These are phyloP conservation scores for Riptortus pedestris DNA, from an alignment of 1,140 invertebrate species.

Conservation along the genomic window DNA sequence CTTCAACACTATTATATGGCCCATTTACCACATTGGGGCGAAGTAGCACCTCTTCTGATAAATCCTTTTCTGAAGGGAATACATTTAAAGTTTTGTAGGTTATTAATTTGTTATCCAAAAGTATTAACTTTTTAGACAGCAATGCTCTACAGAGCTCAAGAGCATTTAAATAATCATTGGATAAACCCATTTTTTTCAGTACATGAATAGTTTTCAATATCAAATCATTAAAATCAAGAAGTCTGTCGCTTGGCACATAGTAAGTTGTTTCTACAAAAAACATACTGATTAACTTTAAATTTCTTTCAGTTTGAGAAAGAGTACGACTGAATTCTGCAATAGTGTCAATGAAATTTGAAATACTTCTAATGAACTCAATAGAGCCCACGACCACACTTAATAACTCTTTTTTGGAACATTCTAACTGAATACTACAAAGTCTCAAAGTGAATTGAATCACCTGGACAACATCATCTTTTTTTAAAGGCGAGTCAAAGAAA, in stretches of 20 bases:
- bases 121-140: too few relatives aligned
- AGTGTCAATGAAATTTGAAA: neutral
- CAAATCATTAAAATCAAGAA: too few relatives aligned
- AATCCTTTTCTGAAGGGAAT: neutral
- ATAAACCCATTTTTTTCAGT: too few relatives aligned
- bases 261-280: too few relatives aligned
- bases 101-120: neutral
- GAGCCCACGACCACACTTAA: neutral
- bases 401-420: neutral
- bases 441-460: neutral
- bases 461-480: neutral
- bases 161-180: too few relatives aligned
- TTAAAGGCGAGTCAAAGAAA: neutral
- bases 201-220: too few relatives aligned
- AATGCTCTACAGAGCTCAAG: too few relatives aligned
- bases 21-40: neutral
- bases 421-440: neutral
- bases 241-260: too few relatives aligned
- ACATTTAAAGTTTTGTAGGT: neutral
- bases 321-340: neutral
- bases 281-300: neutral
- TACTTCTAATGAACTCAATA: neutral
- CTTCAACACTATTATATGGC: conserved; percentile 37
- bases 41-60: neutral
- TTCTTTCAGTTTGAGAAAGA: neutral